phyloP scores from a whole-genome alignment of 2,113 vertebrate genomes.

The Pardalotus punctatus region DNA sequence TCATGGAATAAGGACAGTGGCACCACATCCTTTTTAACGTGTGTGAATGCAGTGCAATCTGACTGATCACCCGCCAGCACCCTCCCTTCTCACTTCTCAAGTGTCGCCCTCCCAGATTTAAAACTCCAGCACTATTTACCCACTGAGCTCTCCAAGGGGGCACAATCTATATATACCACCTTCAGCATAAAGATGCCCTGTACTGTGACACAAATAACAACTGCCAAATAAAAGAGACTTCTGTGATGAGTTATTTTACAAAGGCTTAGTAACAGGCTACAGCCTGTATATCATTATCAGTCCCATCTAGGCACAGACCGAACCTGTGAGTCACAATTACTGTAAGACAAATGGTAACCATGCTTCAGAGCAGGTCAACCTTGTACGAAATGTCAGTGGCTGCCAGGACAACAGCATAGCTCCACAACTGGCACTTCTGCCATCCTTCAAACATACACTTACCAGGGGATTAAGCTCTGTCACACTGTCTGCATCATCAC shows the following conservation, averaged over 20 bases:
- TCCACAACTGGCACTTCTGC: not conserved
- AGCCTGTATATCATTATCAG: not conserved
- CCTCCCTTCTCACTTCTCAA: not conserved
- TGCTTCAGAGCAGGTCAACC: not conserved
- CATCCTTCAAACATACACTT: not conserved
- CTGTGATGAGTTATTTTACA: not conserved
- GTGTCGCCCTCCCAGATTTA: not conserved
- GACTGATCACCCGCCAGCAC: not conserved
- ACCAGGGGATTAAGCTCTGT: not conserved
- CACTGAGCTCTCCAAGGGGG: not conserved
- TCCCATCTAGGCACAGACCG: not conserved
- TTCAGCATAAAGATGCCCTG: not conserved
- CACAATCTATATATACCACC: not conserved
- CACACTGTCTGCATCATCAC: not conserved
- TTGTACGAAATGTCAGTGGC: not conserved
- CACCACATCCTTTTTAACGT: rapidly evolving
- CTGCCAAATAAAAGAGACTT: not conserved
- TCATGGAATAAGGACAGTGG: not conserved
- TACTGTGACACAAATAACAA: not conserved
- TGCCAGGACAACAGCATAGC: not conserved
- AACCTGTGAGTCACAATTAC: not conserved
- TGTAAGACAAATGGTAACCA: not conserved
- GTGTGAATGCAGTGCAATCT: not conserved
- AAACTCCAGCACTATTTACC: not conserved
- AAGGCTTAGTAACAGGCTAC: not conserved